Conservation (phyloP, 2,797 vertebrate species). For the Apogon talboti region DNA sequence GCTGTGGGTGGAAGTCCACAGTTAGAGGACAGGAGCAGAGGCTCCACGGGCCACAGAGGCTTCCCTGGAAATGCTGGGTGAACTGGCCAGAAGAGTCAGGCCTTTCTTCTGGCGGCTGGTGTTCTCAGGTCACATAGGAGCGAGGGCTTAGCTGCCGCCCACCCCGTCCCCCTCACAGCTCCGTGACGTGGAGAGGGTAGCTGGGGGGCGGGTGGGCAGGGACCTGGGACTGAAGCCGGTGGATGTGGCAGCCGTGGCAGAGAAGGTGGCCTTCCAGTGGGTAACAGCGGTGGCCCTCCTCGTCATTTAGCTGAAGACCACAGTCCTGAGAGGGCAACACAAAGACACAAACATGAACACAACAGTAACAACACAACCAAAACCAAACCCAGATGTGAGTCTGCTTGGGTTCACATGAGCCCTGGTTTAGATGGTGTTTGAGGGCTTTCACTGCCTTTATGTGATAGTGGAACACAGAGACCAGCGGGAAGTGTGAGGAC, state of each 20-base stretch:
- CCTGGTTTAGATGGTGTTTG: background rate
- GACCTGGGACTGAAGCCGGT: conserved; percentile 87
- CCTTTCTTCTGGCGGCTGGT: conserved; percentile 27
- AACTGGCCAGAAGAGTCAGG: conserved; percentile 10
- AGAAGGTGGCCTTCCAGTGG: conserved; percentile 94
- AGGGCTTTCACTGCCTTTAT: too few relatives aligned
- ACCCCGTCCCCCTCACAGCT: conserved; percentile 85
- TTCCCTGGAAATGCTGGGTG: conserved; percentile 48
- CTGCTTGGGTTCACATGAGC: background rate
- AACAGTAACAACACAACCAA: too few relatives aligned
- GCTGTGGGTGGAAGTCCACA: conserved; percentile 39
- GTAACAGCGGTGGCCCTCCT: conserved; percentile 96
- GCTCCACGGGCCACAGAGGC: conserved; percentile 35
- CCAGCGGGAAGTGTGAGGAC: too few relatives aligned
- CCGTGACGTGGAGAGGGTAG: conserved; percentile 93
- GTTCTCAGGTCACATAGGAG: conserved; percentile 49
- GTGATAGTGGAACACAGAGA: too few relatives aligned
- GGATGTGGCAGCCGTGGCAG: conserved; percentile 95
- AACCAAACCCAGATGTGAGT: background rate
- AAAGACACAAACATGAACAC: conserved; percentile 12
- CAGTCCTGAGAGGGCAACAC: conserved; percentile 86
- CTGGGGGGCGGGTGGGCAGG: conserved; percentile 83
- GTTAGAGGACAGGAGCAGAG: conserved; percentile 30
- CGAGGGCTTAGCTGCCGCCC: conserved; percentile 23
- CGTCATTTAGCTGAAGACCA: conserved; percentile 94